Conservation (phyloP, 2,888 invertebrate genomes). For the Tetragnatha montana region DNA sequence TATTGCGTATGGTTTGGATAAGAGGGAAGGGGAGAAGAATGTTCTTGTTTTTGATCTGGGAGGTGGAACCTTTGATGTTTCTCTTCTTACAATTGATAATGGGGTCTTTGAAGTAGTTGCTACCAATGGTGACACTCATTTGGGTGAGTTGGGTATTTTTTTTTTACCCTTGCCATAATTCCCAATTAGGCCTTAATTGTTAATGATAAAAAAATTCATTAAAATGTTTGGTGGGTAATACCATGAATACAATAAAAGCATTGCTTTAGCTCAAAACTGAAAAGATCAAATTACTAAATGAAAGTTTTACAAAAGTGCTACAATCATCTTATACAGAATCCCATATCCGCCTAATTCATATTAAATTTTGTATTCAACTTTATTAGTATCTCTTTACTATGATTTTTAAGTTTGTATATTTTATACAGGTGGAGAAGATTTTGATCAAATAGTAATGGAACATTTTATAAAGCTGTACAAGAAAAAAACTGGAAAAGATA, state of each 20-base stretch:
- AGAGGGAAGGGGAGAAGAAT: slow-evolving; percentile 98
- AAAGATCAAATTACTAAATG: too few species aligned
- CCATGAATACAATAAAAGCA: too few species aligned
- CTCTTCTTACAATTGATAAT: slow-evolving; percentile 97
- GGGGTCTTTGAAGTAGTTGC: slow-evolving; percentile 96
- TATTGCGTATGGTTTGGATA: slow-evolving; percentile 97
- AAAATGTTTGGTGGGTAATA: too few species aligned
- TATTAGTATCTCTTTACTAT: neutral
- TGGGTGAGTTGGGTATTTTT: slow-evolving; percentile 77
- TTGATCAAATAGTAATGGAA: slow-evolving; percentile 98
- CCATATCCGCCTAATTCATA: too few species aligned
- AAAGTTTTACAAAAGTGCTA: too few species aligned
- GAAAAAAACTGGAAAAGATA: slow-evolving; percentile 98
- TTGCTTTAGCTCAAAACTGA: too few species aligned
- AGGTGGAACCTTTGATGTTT: slow-evolving; percentile 99
- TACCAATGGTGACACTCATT: slow-evolving; percentile 96
- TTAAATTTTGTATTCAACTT: too few species aligned
- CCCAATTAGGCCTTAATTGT: too few species aligned
- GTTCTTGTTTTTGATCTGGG: slow-evolving; percentile 99
- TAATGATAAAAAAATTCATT: too few species aligned
- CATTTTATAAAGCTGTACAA: slow-evolving; percentile 99
- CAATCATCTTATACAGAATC: too few species aligned
- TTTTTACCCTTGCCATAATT: too few species aligned
- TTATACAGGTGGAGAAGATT: slow-evolving; percentile 91
- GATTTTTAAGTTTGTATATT: too few species aligned